These are phyloP conservation scores for Phalloptychus januarius DNA, from an alignment of 2,797 vertebrate species.

Conservation along the genomic window DNA sequence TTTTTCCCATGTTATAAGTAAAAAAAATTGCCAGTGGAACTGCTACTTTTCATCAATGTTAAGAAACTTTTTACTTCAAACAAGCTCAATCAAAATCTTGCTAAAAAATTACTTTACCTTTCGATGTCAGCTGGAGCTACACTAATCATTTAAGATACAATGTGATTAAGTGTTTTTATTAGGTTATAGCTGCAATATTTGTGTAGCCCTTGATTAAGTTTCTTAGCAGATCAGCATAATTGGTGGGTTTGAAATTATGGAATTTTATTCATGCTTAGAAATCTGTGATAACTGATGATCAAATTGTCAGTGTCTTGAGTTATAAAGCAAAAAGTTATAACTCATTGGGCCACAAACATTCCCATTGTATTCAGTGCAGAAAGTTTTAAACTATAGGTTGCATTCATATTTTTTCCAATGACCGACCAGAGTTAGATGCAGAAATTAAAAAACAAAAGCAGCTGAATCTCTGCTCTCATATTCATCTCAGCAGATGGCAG, in stretches of 20 bases:
- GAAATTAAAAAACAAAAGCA: slow-evolving; percentile 1
- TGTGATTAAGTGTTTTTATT: background rate
- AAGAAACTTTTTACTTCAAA: no score
- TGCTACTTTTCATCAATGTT: no score
- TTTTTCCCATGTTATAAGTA: no score
- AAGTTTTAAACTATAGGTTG: background rate
- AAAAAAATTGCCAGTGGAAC: no score
- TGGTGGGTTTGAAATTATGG: background rate
- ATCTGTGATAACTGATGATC: background rate
- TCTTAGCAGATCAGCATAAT: background rate
- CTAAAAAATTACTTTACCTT: no score
- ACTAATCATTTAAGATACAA: background rate
- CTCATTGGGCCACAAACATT: background rate
- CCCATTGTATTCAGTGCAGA: background rate
- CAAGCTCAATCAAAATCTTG: no score
- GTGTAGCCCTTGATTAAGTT: background rate
- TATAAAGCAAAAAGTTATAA: no score
- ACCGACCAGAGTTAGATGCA: background rate
- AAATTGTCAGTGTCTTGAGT: background rate
- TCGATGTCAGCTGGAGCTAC: background rate
- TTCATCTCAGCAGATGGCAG: slow-evolving; percentile 58
- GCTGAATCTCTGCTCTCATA: slow-evolving; percentile 13
- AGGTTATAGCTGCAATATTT: background rate
- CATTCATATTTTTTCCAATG: background rate
- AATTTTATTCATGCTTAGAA: background rate